Evolutionary conservation across 2,113 vertebrate genomes (phyloP).

Genomic region (Pterocles burchelli): DNA sequence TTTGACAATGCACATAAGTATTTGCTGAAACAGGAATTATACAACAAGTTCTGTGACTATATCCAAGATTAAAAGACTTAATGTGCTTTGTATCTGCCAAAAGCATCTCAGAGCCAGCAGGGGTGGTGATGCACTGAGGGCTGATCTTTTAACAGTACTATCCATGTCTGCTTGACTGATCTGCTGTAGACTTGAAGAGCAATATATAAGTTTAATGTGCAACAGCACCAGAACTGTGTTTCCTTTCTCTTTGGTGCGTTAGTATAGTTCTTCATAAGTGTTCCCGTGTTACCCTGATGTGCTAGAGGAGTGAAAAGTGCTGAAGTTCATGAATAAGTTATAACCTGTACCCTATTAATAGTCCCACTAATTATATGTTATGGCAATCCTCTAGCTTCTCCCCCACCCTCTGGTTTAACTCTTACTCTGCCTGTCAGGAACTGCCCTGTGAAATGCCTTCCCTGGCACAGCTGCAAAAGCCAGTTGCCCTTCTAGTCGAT

Average conservation of each 20-base stretch:
- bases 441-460: not conserved
- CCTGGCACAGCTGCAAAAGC: not conserved
- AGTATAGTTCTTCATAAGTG: slow-evolving; percentile 23
- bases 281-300: slow-evolving; percentile 28
- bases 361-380: slow-evolving; percentile 51
- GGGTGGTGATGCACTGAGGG: not conserved
- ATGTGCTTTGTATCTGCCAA: not conserved
- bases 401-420: not conserved
- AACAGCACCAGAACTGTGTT: slow-evolving; percentile 8
- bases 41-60: not conserved
- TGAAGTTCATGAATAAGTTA: slow-evolving; percentile 65
- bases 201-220: slow-evolving; percentile 29
- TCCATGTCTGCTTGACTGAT: slow-evolving; percentile 40
- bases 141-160: slow-evolving; percentile 8
- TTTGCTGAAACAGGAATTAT: not conserved
- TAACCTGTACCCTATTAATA: slow-evolving; percentile 61
- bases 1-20: not conserved
- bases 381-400: slow-evolving; percentile 11
- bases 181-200: not conserved
- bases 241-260: slow-evolving; percentile 46
- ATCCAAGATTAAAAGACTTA: not conserved
- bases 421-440: not conserved
- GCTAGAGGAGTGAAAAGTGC: slow-evolving; percentile 41
- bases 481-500: not conserved
- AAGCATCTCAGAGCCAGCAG: not conserved